phyloP scores from a whole-genome alignment of 1,140 invertebrate species.

The Odontomachus brunneus region DNA sequence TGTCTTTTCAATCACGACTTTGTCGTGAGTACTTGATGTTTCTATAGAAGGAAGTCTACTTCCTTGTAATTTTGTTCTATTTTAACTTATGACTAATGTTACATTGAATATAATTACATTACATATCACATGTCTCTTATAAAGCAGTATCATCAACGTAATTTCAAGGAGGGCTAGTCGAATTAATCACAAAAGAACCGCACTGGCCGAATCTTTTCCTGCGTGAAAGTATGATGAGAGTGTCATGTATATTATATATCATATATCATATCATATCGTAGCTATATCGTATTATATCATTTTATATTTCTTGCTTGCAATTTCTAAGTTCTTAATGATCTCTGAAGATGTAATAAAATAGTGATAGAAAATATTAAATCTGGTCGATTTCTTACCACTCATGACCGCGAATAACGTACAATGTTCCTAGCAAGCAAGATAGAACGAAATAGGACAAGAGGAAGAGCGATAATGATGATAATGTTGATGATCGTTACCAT shows the following conservation, averaged over 20 bases:
- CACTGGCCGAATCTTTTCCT: conserved; percentile 48
- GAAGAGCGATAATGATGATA: conserved; percentile 83
- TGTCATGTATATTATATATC: too few species aligned
- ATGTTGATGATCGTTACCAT: conserved; percentile 83
- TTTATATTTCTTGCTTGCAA: background rate
- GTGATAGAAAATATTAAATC: background rate
- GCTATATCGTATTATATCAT: too few species aligned
- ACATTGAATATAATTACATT: too few species aligned
- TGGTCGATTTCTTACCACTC: conserved; percentile 11
- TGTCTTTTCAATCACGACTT: too few species aligned
- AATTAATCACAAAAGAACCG: conserved; percentile 31
- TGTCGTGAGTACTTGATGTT: too few species aligned
- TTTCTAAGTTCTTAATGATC: background rate
- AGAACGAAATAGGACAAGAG: conserved; percentile 70
- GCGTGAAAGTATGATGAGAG: too few species aligned
- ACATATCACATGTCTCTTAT: too few species aligned
- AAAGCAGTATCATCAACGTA: conserved; percentile 16
- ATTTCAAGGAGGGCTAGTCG: background rate
- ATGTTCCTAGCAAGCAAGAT: conserved; percentile 68
- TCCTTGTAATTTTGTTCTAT: too few species aligned
- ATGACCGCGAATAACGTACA: conserved; percentile 75
- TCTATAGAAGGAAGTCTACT: too few species aligned
- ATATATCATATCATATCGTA: too few species aligned
- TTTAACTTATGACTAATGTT: too few species aligned
- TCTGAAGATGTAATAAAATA: background rate